Percentiles rank a stretch among this genome's conserved stretches.
Evolutionary conservation across 2,888 invertebrate genomes (phyloP).

Genomic region (Cephalotes varians): DNA sequence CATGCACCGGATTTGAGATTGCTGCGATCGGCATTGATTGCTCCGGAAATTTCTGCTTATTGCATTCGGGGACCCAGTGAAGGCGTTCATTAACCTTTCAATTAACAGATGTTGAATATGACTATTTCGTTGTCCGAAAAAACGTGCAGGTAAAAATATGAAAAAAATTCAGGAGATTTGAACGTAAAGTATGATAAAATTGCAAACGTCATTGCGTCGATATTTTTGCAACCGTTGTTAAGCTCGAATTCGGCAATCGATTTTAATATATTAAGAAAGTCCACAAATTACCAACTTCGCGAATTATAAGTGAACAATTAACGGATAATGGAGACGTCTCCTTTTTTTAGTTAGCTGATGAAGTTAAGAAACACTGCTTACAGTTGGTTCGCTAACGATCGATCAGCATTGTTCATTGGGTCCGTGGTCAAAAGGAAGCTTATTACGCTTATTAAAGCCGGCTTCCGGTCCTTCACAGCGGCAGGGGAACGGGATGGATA

Average conservation of each 20-base stretch:
- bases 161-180: not conserved
- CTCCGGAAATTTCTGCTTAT: slow-evolving; percentile 45
- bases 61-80: slow-evolving; percentile 13
- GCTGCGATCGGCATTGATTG: slow-evolving; percentile 47
- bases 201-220: not conserved
- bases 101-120: slow-evolving; percentile 24
- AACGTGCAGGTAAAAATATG: not conserved
- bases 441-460: slow-evolving; percentile 72
- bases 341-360: slow-evolving; percentile 22
- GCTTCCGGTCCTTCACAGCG: slow-evolving; percentile 47
- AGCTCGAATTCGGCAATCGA: not conserved
- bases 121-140: slow-evolving; percentile 22
- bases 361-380: slow-evolving; percentile 52
- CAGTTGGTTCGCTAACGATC: slow-evolving; percentile 66
- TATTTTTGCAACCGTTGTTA: not conserved
- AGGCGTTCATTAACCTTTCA: slow-evolving; percentile 27
- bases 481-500: not conserved
- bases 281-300: not conserved
- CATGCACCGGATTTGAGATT: slow-evolving; percentile 42
- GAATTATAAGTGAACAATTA: slow-evolving; percentile 63
- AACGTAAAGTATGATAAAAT: not conserved
- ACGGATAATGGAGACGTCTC: slow-evolving; percentile 66
- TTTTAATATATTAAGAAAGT: not conserved
- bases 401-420: slow-evolving; percentile 68
- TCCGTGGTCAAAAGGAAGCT: slow-evolving; percentile 65